Evolutionary conservation across 2,888 invertebrate species (phyloP), one percentile per base, ranked within the genome.

Genomic region (Dioctria rufipes): DNA sequence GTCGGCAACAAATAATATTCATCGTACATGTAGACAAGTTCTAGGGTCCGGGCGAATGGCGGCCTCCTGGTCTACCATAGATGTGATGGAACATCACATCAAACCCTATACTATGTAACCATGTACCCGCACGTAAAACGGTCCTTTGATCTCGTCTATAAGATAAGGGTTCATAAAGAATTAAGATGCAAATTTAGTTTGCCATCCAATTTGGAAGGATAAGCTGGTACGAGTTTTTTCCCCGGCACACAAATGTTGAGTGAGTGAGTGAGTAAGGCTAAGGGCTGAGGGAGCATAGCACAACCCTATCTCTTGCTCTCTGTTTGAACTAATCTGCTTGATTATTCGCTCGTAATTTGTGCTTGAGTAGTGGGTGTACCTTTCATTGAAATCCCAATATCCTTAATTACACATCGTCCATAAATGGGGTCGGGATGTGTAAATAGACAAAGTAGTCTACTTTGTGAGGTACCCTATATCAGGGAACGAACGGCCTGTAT

Each of bases 181-280:
- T 82, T 82, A 82, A 82, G 82, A 82, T 82, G 82, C 80, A 82
- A 82, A 82, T 82, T 82, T 82, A 82, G 82, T 82, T 82, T 82
- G 80, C 82, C 69, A 80, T 82, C 82, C 82, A 82, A 82, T 82
- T 82, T 82, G 46, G 61, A 82, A 61, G 82, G 82, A 81, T 82
- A 82, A 82, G 81, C 80, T 81, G 80, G 82, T 82, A 77, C 75
- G 73, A 60, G 66, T 73, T 78, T 77, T 78, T 65, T 77, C 43
- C 46, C 78, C n/a, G 49, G 25, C 25, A 25, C 25, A 25, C 8
- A 58, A 58, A 13, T 46, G 25, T 25, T 25, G 25, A 25, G 25
- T 25, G 25, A 25, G 25, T 25, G 25, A 25, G 25, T 25, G 25
- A 25, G 25, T 25, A 2, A 25, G 25, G 25, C 25, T 25, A 25